phyloP scores from a whole-genome alignment of 2,113 vertebrate genomes.

The Phoxinus phoxinus region DNA sequence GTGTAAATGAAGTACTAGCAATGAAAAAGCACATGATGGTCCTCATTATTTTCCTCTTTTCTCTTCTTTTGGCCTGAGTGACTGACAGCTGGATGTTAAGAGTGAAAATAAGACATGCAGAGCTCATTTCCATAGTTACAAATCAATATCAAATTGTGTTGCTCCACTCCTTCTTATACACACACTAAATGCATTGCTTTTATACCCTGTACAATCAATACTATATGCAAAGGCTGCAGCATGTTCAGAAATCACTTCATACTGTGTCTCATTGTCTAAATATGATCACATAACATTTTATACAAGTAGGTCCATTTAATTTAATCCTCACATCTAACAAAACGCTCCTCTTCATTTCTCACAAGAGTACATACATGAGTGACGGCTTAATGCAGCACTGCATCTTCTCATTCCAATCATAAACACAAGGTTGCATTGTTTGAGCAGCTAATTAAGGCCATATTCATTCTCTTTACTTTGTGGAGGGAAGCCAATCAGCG shows the following conservation, averaged over 20 bases:
- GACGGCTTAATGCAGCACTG: background rate
- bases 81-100: constrained; percentile 55
- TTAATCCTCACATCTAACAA: background rate
- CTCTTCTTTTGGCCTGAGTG: constrained; percentile 50
- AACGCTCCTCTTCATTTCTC: background rate
- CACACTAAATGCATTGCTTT: background rate
- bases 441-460: constrained; percentile 31
- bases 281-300: background rate
- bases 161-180: background rate
- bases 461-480: constrained; percentile 44
- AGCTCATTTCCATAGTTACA: constrained; percentile 16
- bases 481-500: constrained; percentile 38
- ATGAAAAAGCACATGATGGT: constrained; percentile 65
- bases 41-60: constrained; percentile 55
- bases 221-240: background rate
- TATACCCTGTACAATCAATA: constrained; percentile 14
- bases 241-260: background rate
- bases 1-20: constrained; percentile 66
- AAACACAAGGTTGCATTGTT: constrained; percentile 6
- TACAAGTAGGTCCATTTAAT: background rate
- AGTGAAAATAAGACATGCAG: constrained; percentile 38
- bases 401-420: constrained; percentile 12
- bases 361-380: background rate
- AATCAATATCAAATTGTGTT: background rate
- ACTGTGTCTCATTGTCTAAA: background rate